phyloP scores from a whole-genome alignment of 2,888 invertebrate genomes.

The Hemicrepidius hirtus region DNA sequence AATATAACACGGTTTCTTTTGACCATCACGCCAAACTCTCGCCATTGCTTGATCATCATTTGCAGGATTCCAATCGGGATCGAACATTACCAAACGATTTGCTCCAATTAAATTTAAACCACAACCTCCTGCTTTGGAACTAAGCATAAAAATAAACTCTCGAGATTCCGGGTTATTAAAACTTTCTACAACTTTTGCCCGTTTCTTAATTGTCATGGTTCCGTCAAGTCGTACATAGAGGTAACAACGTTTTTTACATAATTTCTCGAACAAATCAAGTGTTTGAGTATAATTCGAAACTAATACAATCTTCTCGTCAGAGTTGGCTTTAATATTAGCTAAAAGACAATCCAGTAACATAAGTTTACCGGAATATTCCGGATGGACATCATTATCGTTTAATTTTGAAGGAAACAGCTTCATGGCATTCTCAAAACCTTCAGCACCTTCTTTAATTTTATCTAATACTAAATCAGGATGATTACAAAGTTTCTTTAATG shows the following conservation, averaged over 20 bases:
- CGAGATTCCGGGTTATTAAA: conserved; percentile 93
- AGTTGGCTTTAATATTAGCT: conserved; percentile 92
- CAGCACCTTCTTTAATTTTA: conserved; percentile 86
- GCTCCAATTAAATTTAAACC: conserved; percentile 93
- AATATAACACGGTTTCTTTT: conserved; percentile 89
- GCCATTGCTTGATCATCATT: conserved; percentile 94
- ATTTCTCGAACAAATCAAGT: conserved; percentile 94
- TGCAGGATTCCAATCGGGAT: conserved; percentile 95
- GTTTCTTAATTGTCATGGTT: conserved; percentile 97
- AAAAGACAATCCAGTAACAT: conserved; percentile 96
- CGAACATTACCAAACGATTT: conserved; percentile 92
- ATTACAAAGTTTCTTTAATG: conserved; percentile 97
- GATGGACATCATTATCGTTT: conserved; percentile 82
- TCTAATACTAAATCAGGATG: conserved; percentile 97
- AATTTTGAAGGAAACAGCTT: conserved; percentile 84
- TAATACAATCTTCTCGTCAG: conserved; percentile 96
- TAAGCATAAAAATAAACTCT: conserved; percentile 98
- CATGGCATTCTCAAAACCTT: conserved; percentile 90
- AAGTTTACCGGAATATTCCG: conserved; percentile 93
- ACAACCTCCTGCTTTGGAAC: conserved; percentile 96
- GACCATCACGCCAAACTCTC: conserved; percentile 92
- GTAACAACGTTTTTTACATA: conserved; percentile 90
- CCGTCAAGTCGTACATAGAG: conserved; percentile 96
- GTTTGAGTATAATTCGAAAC: conserved; percentile 99
- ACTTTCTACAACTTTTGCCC: conserved; percentile 96